Base-by-base conservation (phyloP, 2,113 vertebrate species). In the Dendrocopos noguchii region DNA sequence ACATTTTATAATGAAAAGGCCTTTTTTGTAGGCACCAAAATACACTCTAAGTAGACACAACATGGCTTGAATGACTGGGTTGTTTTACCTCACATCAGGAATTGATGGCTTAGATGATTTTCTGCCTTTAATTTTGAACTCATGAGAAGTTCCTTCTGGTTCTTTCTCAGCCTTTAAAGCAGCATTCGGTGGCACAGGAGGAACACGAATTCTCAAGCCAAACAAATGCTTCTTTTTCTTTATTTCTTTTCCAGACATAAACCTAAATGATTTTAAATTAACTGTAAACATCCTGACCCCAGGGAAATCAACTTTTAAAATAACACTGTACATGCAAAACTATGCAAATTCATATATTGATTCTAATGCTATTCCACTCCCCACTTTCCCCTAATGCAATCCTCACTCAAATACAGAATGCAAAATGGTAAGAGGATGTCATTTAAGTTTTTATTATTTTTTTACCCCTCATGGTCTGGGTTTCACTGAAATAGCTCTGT, bases 211-310 rank as follows among this genome's bases (percentile, higher is more conserved):
- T 98, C 99, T 98, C 85, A 99, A 97, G 47, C 99, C 99, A 97
- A 99, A 99, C 97, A 99, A 98, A 97, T 99, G 99, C 91, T 99
- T 99, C 97, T 99, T 99, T 94, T 99, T 99, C 98, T 99, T 99
- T 70, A 99, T 99, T 97, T 99, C 99, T 91, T 99, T 99, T 83
- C 99, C 99, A 86, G 99, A 99, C 99, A 99, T 99, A 97, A 99
- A 99, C 98, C 99, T 99, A 90, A 93, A 93, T 92, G 53, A 85
- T 87, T 87, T 85, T 59, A 95, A 95, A 88, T 72, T 59, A 76
- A 44, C 28, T 34, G 34, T 93, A 92, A 67, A n/a, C 85, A 80
- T 66, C 80, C 52, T 61, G 42, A 87, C 15, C 6, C 12, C 21
- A 74, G 7, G 6, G 9, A 89, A 92, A 14, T 3, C 5, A 65